A percentile compares a stretch with the other conserved stretches of the same genome.
Evolutionary conservation across 2,113 vertebrate genomes (phyloP).

Genomic region (Ancistrus triradiatus): DNA sequence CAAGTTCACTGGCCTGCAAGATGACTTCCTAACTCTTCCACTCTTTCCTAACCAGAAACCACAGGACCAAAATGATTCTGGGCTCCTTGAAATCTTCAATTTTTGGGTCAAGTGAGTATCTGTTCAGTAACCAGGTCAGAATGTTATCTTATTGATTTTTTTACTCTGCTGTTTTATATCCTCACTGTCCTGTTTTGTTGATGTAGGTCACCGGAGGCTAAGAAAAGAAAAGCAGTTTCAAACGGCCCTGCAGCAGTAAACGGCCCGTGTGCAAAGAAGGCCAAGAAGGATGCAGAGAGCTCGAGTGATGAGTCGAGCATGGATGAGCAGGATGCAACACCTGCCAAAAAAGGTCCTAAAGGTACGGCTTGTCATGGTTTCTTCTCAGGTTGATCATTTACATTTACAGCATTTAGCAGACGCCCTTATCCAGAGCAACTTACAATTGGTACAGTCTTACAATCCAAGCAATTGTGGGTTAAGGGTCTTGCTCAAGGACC

Average conservation of each 20-base stretch:
- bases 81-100: constrained; percentile 64
- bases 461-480: too few species aligned
- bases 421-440: too few species aligned
- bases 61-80: constrained; percentile 67
- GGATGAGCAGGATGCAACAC: constrained; percentile 57
- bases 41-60: constrained; percentile 52
- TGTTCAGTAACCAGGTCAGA: not conserved
- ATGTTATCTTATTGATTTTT: not conserved
- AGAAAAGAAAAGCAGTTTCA: constrained; percentile 46
- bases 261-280: constrained; percentile 66
- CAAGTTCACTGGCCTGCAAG: too few species aligned
- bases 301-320: constrained; percentile 68
- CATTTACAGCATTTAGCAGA: too few species aligned
- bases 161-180: not conserved
- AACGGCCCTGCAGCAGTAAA: constrained; percentile 20
- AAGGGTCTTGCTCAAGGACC: too few species aligned
- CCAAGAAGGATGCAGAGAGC: constrained; percentile 57
- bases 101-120: constrained; percentile 73
- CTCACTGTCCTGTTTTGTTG: not conserved
- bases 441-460: too few species aligned
- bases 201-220: constrained; percentile 44
- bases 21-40: too few species aligned
- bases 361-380: too few species aligned
- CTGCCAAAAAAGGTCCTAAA: constrained; percentile 46
- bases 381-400: too few species aligned